A percentile compares a stretch with the other conserved stretches of the same genome.
Evolutionary conservation across 2,797 vertebrate species (phyloP).

Genomic region (Dicrostonyx torquatus): DNA sequence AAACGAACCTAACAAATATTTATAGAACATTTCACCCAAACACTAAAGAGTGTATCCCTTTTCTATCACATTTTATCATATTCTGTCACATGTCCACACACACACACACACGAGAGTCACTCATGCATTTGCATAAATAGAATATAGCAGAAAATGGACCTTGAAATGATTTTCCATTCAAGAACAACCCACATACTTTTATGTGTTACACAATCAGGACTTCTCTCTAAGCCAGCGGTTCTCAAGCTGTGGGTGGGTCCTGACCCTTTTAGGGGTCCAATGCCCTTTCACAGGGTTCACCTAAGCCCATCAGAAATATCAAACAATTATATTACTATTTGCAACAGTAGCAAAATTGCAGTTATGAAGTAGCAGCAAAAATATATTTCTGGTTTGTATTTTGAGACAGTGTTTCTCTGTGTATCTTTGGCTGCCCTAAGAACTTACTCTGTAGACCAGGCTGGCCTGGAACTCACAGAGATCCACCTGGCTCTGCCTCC

Average conservation of each 20-base stretch:
- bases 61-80: not conserved
- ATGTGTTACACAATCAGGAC: not conserved
- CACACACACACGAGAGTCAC: not conserved
- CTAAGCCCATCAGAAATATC: not conserved
- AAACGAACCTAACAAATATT: not conserved
- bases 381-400: not conserved
- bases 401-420: too few relatives aligned
- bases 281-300: not conserved
- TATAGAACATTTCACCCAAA: not conserved
- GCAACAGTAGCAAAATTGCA: not conserved
- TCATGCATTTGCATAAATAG: constrained; percentile 14
- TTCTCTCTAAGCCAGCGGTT: not conserved
- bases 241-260: not conserved
- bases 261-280: not conserved
- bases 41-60: not conserved
- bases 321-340: not conserved
- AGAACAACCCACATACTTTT: not conserved
- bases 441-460: too few relatives aligned
- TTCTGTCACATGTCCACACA: not conserved
- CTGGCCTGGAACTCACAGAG: too few relatives aligned
- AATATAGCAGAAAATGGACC: constrained; percentile 14
- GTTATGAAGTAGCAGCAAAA: not conserved
- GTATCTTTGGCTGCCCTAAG: too few relatives aligned
- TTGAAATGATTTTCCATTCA: constrained; percentile 23
- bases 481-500: too few relatives aligned